Evolutionary conservation across 2,797 vertebrate genomes (phyloP).

Genomic region (Squalus acanthias): DNA sequence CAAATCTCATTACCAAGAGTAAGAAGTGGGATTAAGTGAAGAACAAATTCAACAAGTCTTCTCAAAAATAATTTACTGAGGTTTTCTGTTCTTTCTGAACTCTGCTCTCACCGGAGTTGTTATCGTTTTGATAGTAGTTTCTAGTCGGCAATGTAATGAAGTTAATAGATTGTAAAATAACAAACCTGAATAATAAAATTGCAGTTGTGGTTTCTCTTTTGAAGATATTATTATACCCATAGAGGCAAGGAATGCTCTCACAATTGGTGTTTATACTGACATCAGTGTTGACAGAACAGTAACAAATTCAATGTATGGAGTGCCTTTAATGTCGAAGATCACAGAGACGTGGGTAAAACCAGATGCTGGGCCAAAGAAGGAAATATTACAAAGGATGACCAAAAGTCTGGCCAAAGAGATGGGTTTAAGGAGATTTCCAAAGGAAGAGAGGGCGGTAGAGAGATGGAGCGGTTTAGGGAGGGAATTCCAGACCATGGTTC

Average conservation of each 20-base stretch:
- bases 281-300: not conserved
- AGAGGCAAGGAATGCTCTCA: not conserved
- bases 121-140: not conserved
- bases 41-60: not conserved
- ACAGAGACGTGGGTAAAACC: not conserved
- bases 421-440: not conserved
- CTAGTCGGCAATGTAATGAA: not conserved
- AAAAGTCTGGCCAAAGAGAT: not conserved
- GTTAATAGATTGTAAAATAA: conserved; percentile 16
- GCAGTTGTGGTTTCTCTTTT: not conserved
- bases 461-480: too few relatives aligned
- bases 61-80: not conserved
- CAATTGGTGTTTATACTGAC: not conserved
- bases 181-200: not conserved
- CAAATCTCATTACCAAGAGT: not conserved
- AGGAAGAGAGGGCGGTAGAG: not conserved
- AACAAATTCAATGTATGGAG: not conserved
- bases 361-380: not conserved
- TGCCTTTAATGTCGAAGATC: not conserved
- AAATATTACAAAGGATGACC: too few relatives aligned
- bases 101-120: not conserved
- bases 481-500: too few relatives aligned
- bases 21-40: not conserved
- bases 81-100: not conserved
- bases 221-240: not conserved